These are phyloP conservation scores for Potamarius usumacintae DNA, from an alignment of 2,113 vertebrate genomes.

Conservation along the genomic window DNA sequence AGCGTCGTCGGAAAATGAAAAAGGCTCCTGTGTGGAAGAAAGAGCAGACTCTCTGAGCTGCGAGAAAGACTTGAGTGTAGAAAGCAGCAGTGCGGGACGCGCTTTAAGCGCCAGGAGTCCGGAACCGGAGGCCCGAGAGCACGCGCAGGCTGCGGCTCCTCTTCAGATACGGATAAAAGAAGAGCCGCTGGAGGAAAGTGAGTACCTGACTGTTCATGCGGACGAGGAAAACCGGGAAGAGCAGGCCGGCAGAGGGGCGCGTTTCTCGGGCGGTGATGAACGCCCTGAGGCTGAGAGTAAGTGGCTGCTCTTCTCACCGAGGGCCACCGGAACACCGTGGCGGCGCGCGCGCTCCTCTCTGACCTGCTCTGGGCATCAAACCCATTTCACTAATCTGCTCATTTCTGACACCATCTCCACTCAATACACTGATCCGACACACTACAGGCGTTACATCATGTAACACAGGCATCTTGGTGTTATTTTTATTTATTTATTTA, in stretches of 20 bases:
- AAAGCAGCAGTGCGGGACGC: conserved; percentile 15
- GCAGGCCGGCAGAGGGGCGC: conserved; percentile 1
- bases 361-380: neutral
- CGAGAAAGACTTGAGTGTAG: neutral
- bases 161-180: conserved; percentile 45
- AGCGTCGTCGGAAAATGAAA: conserved; percentile 19
- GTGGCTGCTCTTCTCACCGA: too few species aligned
- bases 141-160: conserved; percentile 29
- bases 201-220: conserved; percentile 40
- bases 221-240: conserved; percentile 29
- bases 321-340: neutral
- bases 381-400: too few species aligned
- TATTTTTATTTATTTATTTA: too few species aligned
- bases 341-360: neutral
- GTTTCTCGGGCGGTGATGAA: conserved; percentile 23
- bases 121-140: conserved; percentile 30
- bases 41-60: conserved; percentile 1
- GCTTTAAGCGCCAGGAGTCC: conserved; percentile 20
- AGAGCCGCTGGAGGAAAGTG: conserved; percentile 52
- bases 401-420: neutral
- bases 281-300: conserved; percentile 42
- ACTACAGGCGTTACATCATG: neutral
- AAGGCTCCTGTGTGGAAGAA: neutral
- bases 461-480: neutral
- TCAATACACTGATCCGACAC: neutral